These are phyloP conservation scores for Dipodomys spectabilis DNA, from an alignment of 2,113 vertebrate species.

Conservation along the genomic window DNA sequence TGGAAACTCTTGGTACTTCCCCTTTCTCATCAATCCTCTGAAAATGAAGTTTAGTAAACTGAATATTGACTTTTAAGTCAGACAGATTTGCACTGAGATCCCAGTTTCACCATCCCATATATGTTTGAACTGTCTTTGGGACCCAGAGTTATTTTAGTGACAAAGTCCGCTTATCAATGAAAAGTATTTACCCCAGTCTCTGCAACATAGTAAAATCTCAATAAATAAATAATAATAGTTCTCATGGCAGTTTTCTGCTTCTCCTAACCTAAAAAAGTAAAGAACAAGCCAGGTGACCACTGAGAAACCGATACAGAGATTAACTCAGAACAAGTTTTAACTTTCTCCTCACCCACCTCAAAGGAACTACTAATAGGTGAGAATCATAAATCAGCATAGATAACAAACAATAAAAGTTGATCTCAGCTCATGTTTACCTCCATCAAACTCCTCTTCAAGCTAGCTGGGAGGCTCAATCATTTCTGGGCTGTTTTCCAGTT, in stretches of 20 bases:
- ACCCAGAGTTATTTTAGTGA: neutral
- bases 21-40: neutral
- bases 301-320: neutral
- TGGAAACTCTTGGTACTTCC: neutral
- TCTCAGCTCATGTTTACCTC: neutral
- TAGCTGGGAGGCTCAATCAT: neutral
- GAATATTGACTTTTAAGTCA: neutral
- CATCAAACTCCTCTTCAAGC: neutral
- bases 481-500: slow-evolving; percentile 44
- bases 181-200: neutral
- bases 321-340: neutral
- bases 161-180: neutral
- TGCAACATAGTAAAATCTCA: neutral
- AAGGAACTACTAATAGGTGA: neutral
- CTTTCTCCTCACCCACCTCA: neutral
- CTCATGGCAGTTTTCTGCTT: neutral
- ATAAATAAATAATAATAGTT: neutral
- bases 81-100: neutral
- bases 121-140: neutral
- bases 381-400: slow-evolving; percentile 16
- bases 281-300: neutral
- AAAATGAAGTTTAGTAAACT: neutral
- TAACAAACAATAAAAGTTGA: neutral
- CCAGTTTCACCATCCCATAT: neutral
- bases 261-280: neutral